Base-by-base conservation (phyloP, 1,140 invertebrate genomes). In the Nilaparvata lugens region DNA sequence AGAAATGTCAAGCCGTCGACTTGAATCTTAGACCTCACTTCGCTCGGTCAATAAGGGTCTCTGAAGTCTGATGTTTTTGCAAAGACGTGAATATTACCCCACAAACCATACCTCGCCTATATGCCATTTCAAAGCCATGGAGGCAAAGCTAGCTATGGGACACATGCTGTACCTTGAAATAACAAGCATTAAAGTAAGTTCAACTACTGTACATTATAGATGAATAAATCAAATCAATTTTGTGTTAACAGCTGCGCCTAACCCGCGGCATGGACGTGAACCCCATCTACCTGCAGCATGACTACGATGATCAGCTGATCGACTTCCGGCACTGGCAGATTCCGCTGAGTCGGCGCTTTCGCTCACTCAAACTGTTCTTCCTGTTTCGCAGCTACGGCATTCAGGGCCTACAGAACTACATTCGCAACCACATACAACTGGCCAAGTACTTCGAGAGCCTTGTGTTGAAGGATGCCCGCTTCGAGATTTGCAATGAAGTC, bases 281-380 rank as follows among this genome's bases (percentile, higher is more conserved):
- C 76, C 94, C 94, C 0, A 72, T 97, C 0, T 97, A 97, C 68
- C 77, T 97, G 1, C 86, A 93, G 64, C 93, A 97, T 69, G 73
- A 72, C 52, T 85, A 86, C 67, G 84, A 82, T 9, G 83, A 85
- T 53, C 81, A 85, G 67, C 84, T 89, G 2, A 88, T 91, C 42
- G 93, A 95, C 69, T 92, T 93, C 67, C 77, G 81, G 68, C 91
- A 96, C 71, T 96, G 93, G 88, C 89, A 91, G 2, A 92, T 96
- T 57, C 90, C 93, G 0, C 71, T 96, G 31, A 92, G 88, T 68
- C 76, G 93, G 56, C 75, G 93, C 56, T 96, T 96, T 68, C 77
- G 93, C 3, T 82, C 92, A 0, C 72, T 95, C 2, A 95, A 95
- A 71, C 72, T 95, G 11, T 95, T 91, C 91, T 95, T 95, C 72